Evolutionary conservation across 2,888 invertebrate genomes (phyloP).

Genomic region (Dromius quadrimaculatus): DNA sequence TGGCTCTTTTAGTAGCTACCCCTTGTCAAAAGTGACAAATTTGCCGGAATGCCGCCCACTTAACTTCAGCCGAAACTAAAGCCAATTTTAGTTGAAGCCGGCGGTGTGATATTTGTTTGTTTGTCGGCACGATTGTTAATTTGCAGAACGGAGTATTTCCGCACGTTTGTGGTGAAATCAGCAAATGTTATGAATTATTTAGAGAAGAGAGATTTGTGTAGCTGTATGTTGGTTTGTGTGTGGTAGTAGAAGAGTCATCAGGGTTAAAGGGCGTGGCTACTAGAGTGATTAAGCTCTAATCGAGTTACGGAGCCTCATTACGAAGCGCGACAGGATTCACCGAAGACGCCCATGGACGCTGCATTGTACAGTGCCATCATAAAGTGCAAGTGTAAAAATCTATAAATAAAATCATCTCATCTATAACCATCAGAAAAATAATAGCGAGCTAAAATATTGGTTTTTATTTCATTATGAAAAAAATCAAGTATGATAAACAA

Average conservation of each 20-base stretch:
- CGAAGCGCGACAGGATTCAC: slow-evolving; percentile 30
- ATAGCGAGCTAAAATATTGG: too few species aligned
- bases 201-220: slow-evolving; percentile 1
- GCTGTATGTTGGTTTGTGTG: slow-evolving; percentile 8
- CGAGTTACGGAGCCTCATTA: slow-evolving; percentile 48
- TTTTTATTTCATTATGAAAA: too few species aligned
- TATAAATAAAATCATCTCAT: too few species aligned
- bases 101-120: background rate
- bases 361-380: background rate
- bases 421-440: too few species aligned
- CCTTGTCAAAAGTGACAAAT: slow-evolving; percentile 62
- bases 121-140: slow-evolving; percentile 23
- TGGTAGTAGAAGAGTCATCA: slow-evolving; percentile 17
- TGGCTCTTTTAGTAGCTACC: background rate
- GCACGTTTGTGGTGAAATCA: background rate
- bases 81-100: too few species aligned
- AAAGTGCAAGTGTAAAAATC: too few species aligned
- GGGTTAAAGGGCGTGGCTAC: slow-evolving; percentile 11
- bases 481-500: too few species aligned
- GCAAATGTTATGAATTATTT: slow-evolving; percentile 21
- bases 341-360: slow-evolving; percentile 1
- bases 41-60: slow-evolving; percentile 65
- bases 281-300: slow-evolving; percentile 47
- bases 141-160: slow-evolving; percentile 25
- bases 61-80: slow-evolving; percentile 60